phyloP scores from a whole-genome alignment of 2,888 invertebrate species.

The Cerastis leucographa region DNA sequence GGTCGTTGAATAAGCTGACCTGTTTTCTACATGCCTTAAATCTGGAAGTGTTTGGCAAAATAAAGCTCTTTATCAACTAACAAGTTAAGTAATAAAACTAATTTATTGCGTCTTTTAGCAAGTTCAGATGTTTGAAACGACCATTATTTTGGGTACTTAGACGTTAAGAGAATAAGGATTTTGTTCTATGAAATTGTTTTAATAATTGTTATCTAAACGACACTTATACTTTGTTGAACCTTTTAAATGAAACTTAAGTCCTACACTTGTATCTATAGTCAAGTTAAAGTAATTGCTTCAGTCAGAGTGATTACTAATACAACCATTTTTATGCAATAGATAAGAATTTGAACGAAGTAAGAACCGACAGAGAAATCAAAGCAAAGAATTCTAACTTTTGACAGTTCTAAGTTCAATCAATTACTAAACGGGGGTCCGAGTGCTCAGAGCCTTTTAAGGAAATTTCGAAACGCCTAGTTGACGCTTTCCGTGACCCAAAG shows the following conservation, averaged over 20 bases:
- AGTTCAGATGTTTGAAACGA: conserved; percentile 25
- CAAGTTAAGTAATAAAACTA: conserved; percentile 45
- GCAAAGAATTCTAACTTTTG: too few species aligned
- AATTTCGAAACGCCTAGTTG: too few species aligned
- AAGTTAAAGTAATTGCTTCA: too few species aligned
- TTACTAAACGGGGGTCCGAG: too few species aligned
- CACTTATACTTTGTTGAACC: conserved; percentile 3
- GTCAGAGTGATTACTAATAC: too few species aligned
- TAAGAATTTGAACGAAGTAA: too few species aligned
- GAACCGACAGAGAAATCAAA: too few species aligned
- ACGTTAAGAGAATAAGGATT: conserved; percentile 8
- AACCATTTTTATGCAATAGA: too few species aligned
- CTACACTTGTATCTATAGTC: too few species aligned
- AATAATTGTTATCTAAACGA: conserved; percentile 15
- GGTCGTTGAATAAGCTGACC: conserved; percentile 42
- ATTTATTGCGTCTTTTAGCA: conserved; percentile 31
- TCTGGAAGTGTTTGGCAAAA: conserved; percentile 33
- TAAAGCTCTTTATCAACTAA: conserved; percentile 43
- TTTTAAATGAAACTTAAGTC: not conserved
- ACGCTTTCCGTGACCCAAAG: too few species aligned
- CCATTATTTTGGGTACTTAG: conserved; percentile 32
- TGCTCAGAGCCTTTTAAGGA: too few species aligned
- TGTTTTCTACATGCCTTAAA: conserved; percentile 38
- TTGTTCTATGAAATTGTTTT: conserved; percentile 5
- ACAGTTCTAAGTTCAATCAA: too few species aligned